Evolutionary conservation across 2,888 invertebrate genomes (phyloP).

Genomic region (Cephus sareptanus): DNA sequence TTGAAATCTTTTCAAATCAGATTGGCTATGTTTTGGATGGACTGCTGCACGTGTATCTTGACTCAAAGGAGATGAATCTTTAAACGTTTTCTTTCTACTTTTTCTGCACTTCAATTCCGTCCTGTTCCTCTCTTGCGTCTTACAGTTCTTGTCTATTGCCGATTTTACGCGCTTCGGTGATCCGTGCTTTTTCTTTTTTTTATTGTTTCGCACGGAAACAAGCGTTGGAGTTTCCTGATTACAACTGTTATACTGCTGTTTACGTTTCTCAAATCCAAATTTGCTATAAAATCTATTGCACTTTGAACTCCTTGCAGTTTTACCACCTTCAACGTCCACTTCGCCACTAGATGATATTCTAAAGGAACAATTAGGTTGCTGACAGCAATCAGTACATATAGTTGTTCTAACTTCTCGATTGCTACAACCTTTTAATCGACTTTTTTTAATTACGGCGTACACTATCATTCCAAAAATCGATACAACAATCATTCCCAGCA

Average conservation of each 20-base stretch:
- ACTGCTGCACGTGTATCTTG: background rate
- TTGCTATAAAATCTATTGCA: conserved; percentile 8
- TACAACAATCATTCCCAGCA: conserved; percentile 26
- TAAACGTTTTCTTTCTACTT: background rate
- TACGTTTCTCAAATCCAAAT: background rate
- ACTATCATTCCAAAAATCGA: conserved; percentile 26
- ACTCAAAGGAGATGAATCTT: background rate
- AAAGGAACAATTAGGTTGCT: background rate
- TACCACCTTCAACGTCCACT: conserved; percentile 22
- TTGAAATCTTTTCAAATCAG: conserved; percentile 12
- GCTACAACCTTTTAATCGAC: conserved; percentile 10
- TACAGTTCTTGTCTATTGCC: background rate
- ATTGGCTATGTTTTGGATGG: background rate
- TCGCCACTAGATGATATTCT: conserved; percentile 17
- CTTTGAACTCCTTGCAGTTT: conserved; percentile 6
- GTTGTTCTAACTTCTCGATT: background rate
- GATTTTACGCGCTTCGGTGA: background rate
- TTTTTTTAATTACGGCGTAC: conserved; percentile 29
- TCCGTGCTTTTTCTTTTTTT: background rate
- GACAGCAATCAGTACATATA: background rate
- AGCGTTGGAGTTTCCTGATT: background rate
- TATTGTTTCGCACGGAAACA: background rate
- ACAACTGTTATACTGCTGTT: background rate
- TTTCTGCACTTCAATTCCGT: background rate
- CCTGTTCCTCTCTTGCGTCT: background rate